phyloP scores from a whole-genome alignment of 2,888 invertebrate species.

The Merodon equestris region DNA sequence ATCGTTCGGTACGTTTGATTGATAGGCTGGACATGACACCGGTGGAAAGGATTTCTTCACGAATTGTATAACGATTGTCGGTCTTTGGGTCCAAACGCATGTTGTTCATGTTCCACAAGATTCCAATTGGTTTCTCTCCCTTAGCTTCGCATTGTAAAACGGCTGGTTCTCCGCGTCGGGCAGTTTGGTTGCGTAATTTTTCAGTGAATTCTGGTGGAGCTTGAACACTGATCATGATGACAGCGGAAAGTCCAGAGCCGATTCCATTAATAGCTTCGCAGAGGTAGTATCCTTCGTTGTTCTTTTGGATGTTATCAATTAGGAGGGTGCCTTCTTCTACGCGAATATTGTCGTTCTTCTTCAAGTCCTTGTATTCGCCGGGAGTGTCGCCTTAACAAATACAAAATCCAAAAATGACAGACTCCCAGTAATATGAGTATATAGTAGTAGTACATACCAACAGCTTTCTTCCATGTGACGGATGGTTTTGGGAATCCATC shows the following conservation, averaged over 20 bases:
- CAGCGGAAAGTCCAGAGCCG: conserved; percentile 95
- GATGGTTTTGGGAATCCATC: conserved; percentile 97
- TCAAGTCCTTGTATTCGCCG: conserved; percentile 95
- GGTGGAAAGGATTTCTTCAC: conserved; percentile 91
- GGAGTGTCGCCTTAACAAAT: conserved; percentile 88
- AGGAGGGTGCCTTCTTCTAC: conserved; percentile 96
- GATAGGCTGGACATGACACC: conserved; percentile 93
- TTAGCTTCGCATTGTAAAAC: conserved; percentile 95
- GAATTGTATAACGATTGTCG: conserved; percentile 90
- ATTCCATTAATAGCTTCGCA: conserved; percentile 98
- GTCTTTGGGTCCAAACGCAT: conserved; percentile 93
- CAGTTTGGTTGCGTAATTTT: conserved; percentile 93
- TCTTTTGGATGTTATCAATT: conserved; percentile 94
- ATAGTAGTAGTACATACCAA: conserved; percentile 82
- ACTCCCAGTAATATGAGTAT: neutral
- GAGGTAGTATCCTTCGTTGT: conserved; percentile 95
- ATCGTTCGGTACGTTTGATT: conserved; percentile 92
- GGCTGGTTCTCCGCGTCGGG: conserved; percentile 93
- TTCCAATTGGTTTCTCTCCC: conserved; percentile 96
- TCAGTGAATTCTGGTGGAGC: conserved; percentile 96
- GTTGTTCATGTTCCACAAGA: conserved; percentile 96
- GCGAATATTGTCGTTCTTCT: conserved; percentile 93
- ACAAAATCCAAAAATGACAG: neutral
- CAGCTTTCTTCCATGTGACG: conserved; percentile 97
- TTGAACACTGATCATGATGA: conserved; percentile 96